Conservation (phyloP, 2,888 invertebrate species). For the Cistogaster globosa region DNA sequence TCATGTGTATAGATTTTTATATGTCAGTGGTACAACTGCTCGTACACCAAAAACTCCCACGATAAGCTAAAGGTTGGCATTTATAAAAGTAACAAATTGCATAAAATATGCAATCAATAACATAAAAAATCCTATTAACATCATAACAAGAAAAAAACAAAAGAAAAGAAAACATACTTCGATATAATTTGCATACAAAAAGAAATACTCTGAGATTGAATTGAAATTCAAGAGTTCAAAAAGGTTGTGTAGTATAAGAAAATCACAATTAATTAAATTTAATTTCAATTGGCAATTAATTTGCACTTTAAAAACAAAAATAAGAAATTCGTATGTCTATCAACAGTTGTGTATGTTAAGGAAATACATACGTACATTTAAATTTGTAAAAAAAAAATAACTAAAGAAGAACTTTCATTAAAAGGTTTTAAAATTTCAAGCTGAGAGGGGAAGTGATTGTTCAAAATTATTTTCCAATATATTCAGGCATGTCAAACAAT, state of each 20-base stretch:
- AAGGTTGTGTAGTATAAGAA: constrained; percentile 59
- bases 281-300: constrained; percentile 68
- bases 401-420: not conserved
- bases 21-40: too few relatives aligned
- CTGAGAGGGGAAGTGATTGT: too few relatives aligned
- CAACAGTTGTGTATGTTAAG: not conserved
- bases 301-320: constrained; percentile 61
- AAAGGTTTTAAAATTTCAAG: too few relatives aligned
- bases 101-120: constrained; percentile 7
- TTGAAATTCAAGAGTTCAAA: constrained; percentile 60
- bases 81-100: constrained; percentile 19
- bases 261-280: constrained; percentile 66
- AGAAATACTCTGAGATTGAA: constrained; percentile 58
- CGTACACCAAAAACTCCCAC: constrained; percentile 41
- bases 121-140: constrained; percentile 1
- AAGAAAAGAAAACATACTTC: not conserved
- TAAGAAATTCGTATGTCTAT: not conserved
- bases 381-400: not conserved
- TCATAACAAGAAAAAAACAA: not conserved
- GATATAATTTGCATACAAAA: constrained; percentile 24
- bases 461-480: too few relatives aligned
- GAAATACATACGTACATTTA: not conserved
- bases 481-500: too few relatives aligned
- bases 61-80: constrained; percentile 28
- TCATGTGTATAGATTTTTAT: too few relatives aligned